These are phyloP conservation scores for Athalia circularis DNA, from an alignment of 2,888 invertebrate species.

Conservation along the genomic window DNA sequence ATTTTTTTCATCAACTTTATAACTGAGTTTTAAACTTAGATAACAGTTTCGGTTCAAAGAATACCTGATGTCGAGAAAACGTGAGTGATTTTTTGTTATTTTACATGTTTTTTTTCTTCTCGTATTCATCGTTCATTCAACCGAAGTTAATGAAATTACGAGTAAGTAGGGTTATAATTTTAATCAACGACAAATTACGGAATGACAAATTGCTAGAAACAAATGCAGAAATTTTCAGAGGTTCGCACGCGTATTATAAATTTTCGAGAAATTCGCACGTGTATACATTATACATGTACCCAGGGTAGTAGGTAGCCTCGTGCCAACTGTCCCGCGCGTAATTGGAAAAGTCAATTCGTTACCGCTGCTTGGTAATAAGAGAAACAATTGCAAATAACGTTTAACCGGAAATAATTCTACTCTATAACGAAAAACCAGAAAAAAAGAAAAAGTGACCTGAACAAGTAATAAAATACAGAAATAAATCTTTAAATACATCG, in stretches of 20 bases:
- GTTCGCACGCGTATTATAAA: neutral
- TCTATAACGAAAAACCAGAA: neutral
- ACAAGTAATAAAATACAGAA: too few species aligned
- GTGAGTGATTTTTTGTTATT: too few species aligned
- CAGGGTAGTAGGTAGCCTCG: neutral
- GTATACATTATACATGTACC: neutral
- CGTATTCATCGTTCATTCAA: too few species aligned
- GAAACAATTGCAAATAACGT: constrained; percentile 41
- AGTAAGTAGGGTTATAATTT: too few species aligned
- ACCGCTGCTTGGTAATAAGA: constrained; percentile 31
- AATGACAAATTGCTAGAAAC: too few species aligned
- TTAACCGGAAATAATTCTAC: constrained; percentile 27
- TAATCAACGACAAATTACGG: too few species aligned
- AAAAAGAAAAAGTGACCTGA: too few species aligned
- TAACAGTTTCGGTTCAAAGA: neutral
- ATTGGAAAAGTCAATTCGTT: constrained; percentile 43
- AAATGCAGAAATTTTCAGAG: neutral
- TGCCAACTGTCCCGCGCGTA: constrained; percentile 40
- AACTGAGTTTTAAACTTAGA: too few species aligned
- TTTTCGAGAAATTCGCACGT: neutral
- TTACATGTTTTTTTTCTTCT: too few species aligned
- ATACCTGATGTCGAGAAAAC: too few species aligned
- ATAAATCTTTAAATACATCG: neutral
- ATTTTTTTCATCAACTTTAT: neutral
- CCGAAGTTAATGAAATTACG: too few species aligned